Evolutionary conservation across 2,113 vertebrate species (phyloP).

Genomic region (Oceanodroma tethys): DNA sequence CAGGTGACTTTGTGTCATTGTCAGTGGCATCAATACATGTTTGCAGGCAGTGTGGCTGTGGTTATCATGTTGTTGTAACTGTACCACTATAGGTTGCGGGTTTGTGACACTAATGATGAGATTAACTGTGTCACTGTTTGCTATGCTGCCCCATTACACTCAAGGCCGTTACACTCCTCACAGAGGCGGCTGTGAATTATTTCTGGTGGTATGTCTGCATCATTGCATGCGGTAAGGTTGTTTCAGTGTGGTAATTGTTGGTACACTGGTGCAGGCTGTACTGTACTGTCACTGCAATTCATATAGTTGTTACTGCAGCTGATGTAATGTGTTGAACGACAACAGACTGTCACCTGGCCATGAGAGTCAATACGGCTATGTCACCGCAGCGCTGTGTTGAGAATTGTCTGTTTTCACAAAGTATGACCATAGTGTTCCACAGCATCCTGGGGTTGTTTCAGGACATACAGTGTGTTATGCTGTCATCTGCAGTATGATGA

Average conservation of each 20-base stretch:
- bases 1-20: neutral
- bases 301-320: neutral
- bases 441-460: neutral
- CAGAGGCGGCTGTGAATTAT: neutral
- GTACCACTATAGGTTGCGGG: neutral
- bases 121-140: neutral
- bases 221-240: neutral
- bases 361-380: neutral
- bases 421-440: neutral
- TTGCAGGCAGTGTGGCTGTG: neutral
- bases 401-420: neutral
- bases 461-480: neutral
- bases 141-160: neutral
- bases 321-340: neutral
- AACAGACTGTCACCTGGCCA: neutral
- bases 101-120: neutral
- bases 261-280: neutral
- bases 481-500: neutral
- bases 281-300: neutral
- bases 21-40: neutral
- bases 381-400: neutral
- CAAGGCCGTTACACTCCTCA: neutral
- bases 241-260: neutral
- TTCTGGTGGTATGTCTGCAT: neutral
- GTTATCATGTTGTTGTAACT: neutral